Percentiles rank a stretch among this genome's conserved stretches.
These are phyloP conservation scores for Oreochromis niloticus DNA, from an alignment of 2,113 vertebrate species.

Conservation along the genomic window DNA sequence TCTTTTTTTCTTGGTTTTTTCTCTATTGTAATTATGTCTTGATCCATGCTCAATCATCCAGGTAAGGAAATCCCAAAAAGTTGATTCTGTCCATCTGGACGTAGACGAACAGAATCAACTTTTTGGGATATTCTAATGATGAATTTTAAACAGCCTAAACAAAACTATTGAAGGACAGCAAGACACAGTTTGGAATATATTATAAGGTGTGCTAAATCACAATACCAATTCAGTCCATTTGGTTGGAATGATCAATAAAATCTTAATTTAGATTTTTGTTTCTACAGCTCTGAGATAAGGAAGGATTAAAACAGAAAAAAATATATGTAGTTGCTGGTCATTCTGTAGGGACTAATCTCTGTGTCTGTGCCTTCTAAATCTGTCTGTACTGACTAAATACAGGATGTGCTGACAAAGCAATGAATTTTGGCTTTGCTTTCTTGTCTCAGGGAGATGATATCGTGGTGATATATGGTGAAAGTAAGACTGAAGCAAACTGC, in stretches of 20 bases:
- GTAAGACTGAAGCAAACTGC: background rate
- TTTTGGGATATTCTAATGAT: background rate
- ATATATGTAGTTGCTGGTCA: background rate
- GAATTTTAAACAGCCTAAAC: background rate
- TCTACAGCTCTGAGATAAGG: background rate
- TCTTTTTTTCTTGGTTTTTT: background rate
- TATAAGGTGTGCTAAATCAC: background rate
- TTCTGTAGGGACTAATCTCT: background rate
- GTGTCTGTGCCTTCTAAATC: background rate
- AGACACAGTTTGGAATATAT: background rate
- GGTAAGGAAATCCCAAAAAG: background rate
- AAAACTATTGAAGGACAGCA: background rate
- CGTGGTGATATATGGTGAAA: background rate
- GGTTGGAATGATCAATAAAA: background rate
- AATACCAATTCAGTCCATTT: background rate
- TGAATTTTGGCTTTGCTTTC: background rate
- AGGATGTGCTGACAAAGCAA: background rate
- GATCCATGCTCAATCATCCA: background rate
- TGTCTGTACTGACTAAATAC: background rate
- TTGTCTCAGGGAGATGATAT: background rate
- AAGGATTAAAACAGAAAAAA: background rate
- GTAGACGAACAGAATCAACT: background rate
- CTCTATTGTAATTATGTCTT: background rate
- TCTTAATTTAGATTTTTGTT: background rate
- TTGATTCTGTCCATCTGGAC: background rate